These are phyloP conservation scores for Drosophila merina DNA, from an alignment of 2,888 invertebrate genomes.

Conservation along the genomic window DNA sequence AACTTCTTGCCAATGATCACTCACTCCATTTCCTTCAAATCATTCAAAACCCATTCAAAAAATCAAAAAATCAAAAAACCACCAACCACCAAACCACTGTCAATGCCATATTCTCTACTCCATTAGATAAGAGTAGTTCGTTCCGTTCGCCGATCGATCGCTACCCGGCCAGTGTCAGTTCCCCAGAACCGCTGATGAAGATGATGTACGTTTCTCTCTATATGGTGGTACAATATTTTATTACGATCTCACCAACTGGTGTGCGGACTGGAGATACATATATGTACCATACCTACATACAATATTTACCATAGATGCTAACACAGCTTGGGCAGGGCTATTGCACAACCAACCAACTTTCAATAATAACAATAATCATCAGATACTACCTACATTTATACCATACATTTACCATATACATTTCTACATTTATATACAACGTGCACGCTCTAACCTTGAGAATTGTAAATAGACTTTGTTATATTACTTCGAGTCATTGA, in stretches of 20 bases:
- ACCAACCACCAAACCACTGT: slow-evolving; percentile 20
- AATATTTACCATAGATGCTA: slow-evolving; percentile 16
- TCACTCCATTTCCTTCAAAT: neutral
- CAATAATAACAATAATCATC: neutral
- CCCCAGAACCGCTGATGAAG: slow-evolving; percentile 19
- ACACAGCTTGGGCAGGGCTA: slow-evolving; percentile 27
- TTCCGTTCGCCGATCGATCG: slow-evolving; percentile 28
- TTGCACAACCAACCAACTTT: slow-evolving; percentile 31
- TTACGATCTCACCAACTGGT: slow-evolving; percentile 39
- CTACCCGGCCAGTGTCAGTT: slow-evolving; percentile 21
- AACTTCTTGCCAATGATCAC: slow-evolving; percentile 7
- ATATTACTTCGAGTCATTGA: slow-evolving; percentile 20
- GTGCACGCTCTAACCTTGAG: slow-evolving; percentile 29
- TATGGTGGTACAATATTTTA: slow-evolving; percentile 5
- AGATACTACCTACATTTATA: neutral
- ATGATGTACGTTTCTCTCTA: slow-evolving; percentile 28
- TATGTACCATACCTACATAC: neutral
- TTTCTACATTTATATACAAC: neutral
- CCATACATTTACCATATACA: neutral
- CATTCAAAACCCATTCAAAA: neutral
- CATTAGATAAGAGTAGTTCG: slow-evolving; percentile 35
- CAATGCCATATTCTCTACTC: slow-evolving; percentile 39
- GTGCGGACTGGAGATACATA: slow-evolving; percentile 12
- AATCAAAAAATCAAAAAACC: neutral
- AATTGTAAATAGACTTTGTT: slow-evolving; percentile 45